Evolutionary conservation across 2,888 invertebrate genomes (phyloP), one percentile per base, ranked within the genome.

Genomic region (Schizaphis graminum): DNA sequence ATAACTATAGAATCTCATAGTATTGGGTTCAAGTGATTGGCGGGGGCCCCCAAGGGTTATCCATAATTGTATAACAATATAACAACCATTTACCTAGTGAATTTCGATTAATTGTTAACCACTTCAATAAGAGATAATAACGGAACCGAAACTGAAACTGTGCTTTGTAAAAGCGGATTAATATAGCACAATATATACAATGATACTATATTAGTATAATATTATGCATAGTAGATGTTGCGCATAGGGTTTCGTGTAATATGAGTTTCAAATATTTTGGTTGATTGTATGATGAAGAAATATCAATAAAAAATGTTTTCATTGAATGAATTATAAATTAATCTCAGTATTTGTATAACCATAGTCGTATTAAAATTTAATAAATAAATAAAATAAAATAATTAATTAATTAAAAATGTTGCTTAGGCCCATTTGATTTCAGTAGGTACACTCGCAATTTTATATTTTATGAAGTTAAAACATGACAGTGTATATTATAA

Each of bases 31-130:
- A 2, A 35, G 35, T 21, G 21, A 35, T 21, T 21, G 21, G 2
- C 1, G 77, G 35, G n/a, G 67, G 5, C 77, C 7, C 21, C 16
- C 16, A 7, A 77, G 77, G 35, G 16, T 24, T 77, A 35, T 8
- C 77, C 35, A 77, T 41, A 77, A 77, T 41, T 77, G 2, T 77
- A 77, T 35, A 77, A 61, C 61, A 61, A 61, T 41, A 41, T 41
- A 41, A 49, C 86, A 47, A 49, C 28, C 47, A 3, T 44, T 86
- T 47, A 86, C 47, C 44, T 28, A 2, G 13, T 41, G 28, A 57
- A 57, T 28, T 89, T 44, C 57, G 11, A 57, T 89, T 89, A 57
- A 89, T 89, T 28, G 89, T 89, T 41, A 57, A 56, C 53, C 24
- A 56, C 56, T 88, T 35, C 26, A 24, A 35, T 21, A 47, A 28